phyloP scores from a whole-genome alignment of 1,140 invertebrate species.

The Bilobella aurantiaca region DNA sequence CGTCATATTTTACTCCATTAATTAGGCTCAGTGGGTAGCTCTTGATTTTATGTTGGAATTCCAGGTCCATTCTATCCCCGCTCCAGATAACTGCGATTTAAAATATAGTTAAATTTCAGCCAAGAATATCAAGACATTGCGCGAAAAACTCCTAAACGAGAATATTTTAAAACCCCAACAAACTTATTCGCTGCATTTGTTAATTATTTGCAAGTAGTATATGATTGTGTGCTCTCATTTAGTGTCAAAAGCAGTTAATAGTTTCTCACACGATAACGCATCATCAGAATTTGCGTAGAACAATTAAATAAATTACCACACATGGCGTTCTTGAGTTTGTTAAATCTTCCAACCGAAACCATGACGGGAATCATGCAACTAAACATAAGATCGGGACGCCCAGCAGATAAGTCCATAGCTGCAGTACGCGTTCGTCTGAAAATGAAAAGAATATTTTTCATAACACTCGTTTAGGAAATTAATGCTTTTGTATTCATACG shows the following conservation, averaged over 20 bases:
- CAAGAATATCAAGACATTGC: too few relatives aligned
- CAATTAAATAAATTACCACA: slow-evolving; percentile 21
- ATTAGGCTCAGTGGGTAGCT: slow-evolving; percentile 28
- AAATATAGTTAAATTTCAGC: background rate
- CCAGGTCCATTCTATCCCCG: slow-evolving; percentile 31
- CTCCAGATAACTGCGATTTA: slow-evolving; percentile 25
- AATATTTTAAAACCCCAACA: background rate
- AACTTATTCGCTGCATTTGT: background rate
- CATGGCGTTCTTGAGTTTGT: slow-evolving; percentile 25
- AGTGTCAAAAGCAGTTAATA: too few relatives aligned
- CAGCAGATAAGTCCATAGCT: slow-evolving; percentile 3
- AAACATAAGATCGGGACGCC: slow-evolving; percentile 20
- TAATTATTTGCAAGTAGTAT: too few relatives aligned
- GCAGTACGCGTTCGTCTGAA: background rate
- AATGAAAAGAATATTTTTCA: background rate
- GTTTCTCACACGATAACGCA: too few relatives aligned
- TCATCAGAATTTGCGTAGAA: too few relatives aligned
- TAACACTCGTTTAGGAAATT: background rate
- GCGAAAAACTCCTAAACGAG: background rate
- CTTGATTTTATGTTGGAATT: slow-evolving; percentile 33
- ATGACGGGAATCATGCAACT: slow-evolving; percentile 18
- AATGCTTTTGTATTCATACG: slow-evolving; percentile 4
- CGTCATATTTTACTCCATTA: slow-evolving; percentile 25
- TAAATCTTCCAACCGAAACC: slow-evolving; percentile 31
- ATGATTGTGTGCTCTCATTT: background rate